Evolutionary conservation across 2,888 invertebrate genomes (phyloP), one percentile per base, ranked within the genome.

Genomic region (Pristionchus maxplancki): DNA sequence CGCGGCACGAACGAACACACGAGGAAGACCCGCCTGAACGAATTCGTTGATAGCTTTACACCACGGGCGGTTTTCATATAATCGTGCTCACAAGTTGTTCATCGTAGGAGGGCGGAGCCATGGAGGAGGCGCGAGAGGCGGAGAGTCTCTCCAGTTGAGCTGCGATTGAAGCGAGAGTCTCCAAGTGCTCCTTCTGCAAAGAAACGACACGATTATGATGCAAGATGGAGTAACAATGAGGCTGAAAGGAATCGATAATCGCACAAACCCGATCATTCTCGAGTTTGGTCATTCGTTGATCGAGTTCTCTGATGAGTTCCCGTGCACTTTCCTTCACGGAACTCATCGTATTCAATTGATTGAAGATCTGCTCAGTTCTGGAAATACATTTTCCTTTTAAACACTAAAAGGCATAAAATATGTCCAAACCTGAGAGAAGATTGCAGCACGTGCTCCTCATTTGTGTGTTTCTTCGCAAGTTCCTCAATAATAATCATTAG

Each of bases 311-410:
- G 13, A 87, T 48, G 24, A 67, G n/a, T 28, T 87, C 86, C 2
- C 86, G 24, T n/a, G 64, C 24, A 31, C 28, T 31, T 17, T 67
- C 71, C 58, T 87, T 53, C 11, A 67, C 34, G 11, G 86, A 24
- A 24, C 71, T 24, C 71, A 87, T 48, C 34, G 86, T 37, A 1
- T 31, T 34, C 6, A 87, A 48, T 24, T 87, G 48, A 13, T 71
- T 87, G 20, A 87, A 37, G 34, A 87, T 87, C 13, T 67, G 31
- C 17, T 87, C 86, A 31, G 58, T 50, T 34, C 86, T 87, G 17
- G 3, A 71, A 87, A 13, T 4, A 6, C 40, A 74, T 71, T 24
- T 67, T 8, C 4, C 34, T 17, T 28, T 17, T 4, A 24, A 20
- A 40, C 48, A 40, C 2, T 17, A 31, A 37, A 44, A n/a, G n/a